These are phyloP conservation scores for Salmo trutta DNA, from an alignment of 2,797 vertebrate genomes.

Conservation along the genomic window DNA sequence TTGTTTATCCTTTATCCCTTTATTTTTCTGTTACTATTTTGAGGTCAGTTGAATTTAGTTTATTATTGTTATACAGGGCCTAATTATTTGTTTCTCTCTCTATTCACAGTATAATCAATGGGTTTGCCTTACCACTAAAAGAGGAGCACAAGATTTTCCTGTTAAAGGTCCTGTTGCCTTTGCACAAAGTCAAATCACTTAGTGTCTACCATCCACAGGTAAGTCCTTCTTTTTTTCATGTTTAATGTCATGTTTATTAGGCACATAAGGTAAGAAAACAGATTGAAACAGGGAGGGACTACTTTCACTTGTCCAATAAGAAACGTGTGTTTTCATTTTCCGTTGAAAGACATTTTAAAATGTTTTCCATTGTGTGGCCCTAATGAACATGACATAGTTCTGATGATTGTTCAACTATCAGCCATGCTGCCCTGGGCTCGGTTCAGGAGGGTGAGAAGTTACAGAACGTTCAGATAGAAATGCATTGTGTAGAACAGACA, in stretches of 20 bases:
- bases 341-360: neutral
- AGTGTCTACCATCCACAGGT: conserved; percentile 99
- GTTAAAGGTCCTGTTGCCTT: conserved; percentile 94
- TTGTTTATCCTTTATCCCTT: neutral
- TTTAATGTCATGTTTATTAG: neutral
- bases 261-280: too few species aligned
- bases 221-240: conserved; percentile 9
- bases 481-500: neutral
- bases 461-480: neutral
- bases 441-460: neutral
- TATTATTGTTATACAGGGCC: neutral
- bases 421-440: neutral
- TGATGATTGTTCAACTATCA: neutral
- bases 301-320: neutral
- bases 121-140: conserved; percentile 99
- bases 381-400: neutral
- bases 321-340: neutral
- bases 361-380: neutral
- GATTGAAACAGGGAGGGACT: neutral
- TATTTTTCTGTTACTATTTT: neutral
- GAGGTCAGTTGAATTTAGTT: neutral
- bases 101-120: conserved; percentile 92
- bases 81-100: conserved; percentile 5
- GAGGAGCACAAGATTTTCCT: conserved; percentile 99
- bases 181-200: conserved; percentile 99